Evolutionary conservation across 2,797 vertebrate species (phyloP).

Genomic region (Artibeus lituratus): DNA sequence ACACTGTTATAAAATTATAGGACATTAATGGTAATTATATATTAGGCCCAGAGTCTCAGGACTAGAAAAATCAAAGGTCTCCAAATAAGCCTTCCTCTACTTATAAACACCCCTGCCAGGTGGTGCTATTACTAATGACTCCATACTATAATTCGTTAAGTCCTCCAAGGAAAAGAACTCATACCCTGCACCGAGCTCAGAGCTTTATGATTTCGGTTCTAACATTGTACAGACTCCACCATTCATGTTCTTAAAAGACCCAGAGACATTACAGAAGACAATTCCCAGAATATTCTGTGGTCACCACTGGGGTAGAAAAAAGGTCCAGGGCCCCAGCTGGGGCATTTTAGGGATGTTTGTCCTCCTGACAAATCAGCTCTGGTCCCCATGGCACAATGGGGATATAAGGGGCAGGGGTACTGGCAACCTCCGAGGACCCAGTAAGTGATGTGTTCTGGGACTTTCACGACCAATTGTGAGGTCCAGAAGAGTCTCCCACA

Average conservation of each 20-base stretch:
- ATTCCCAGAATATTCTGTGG: background rate
- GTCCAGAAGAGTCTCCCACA: background rate
- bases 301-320: background rate
- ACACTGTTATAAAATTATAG: background rate
- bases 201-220: background rate
- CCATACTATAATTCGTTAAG: background rate
- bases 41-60: background rate
- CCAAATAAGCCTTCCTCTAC: background rate
- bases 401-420: background rate
- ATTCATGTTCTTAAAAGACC: background rate
- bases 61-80: background rate
- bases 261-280: background rate
- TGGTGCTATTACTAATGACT: background rate
- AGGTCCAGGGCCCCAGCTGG: background rate
- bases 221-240: background rate
- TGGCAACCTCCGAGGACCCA: background rate
- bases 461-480: background rate
- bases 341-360: background rate
- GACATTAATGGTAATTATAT: conserved; percentile 11
- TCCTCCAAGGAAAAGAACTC: background rate
- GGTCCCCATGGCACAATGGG: background rate
- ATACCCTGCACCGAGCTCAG: background rate
- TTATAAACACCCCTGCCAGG: background rate
- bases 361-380: background rate
- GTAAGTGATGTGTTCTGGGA: background rate